A percentile compares a stretch with the other conserved stretches of the same genome.
These are phyloP conservation scores for Pollenia angustigena DNA, from an alignment of 2,888 invertebrate species.

Conservation along the genomic window DNA sequence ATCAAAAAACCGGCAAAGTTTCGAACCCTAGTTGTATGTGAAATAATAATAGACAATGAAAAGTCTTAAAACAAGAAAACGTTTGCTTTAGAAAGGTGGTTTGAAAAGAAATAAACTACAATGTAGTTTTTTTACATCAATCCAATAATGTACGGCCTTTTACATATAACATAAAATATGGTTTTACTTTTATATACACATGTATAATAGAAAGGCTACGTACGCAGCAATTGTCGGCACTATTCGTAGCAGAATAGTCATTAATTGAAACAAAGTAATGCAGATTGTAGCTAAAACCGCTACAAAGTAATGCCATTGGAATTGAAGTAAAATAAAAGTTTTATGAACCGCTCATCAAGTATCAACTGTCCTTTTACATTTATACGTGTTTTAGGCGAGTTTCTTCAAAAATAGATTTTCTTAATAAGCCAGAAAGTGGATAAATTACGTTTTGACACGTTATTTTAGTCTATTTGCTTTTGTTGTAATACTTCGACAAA, in stretches of 20 bases:
- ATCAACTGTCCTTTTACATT: neutral
- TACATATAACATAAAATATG: neutral
- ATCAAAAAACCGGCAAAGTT: no score
- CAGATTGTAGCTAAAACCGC: neutral
- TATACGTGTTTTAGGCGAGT: neutral
- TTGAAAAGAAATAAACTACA: neutral
- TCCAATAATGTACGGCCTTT: neutral
- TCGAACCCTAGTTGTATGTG: neutral
- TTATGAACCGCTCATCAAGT: neutral
- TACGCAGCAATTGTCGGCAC: no score
- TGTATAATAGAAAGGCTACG: no score
- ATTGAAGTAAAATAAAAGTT: no score
- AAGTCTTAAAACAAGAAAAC: neutral
- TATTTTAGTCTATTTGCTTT: constrained; percentile 38
- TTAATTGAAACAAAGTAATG: no score
- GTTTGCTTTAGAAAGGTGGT: neutral
- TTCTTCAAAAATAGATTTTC: constrained; percentile 9
- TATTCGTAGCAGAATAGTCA: no score
- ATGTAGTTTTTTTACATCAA: neutral
- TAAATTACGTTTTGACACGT: constrained; percentile 75
- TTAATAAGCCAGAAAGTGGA: constrained; percentile 40
- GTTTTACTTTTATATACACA: no score
- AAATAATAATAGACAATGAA: constrained; percentile 38
- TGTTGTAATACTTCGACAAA: constrained; percentile 17
- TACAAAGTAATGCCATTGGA: no score